These are phyloP conservation scores for Dendroctonus valens DNA, from an alignment of 1,140 invertebrate genomes.

Conservation along the genomic window DNA sequence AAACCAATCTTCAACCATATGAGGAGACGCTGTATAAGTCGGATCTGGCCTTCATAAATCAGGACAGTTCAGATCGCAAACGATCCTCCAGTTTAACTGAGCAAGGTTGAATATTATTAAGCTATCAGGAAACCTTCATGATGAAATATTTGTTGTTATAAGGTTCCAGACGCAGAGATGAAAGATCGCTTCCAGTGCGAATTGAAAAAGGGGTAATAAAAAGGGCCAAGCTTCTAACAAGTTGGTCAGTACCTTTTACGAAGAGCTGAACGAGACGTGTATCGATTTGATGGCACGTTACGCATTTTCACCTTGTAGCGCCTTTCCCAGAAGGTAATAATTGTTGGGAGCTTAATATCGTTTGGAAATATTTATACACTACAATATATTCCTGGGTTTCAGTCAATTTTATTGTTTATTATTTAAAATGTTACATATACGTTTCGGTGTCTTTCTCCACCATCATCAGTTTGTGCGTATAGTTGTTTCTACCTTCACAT, in stretches of 20 bases:
- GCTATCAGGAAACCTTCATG: too few species aligned
- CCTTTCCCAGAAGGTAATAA: slow-evolving; percentile 74
- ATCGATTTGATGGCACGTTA: slow-evolving; percentile 90
- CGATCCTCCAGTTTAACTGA: slow-evolving; percentile 82
- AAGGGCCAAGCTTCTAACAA: slow-evolving; percentile 40
- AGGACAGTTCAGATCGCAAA: slow-evolving; percentile 83
- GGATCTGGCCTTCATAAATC: slow-evolving; percentile 63
- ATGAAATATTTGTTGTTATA: background rate
- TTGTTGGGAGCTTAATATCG: slow-evolving; percentile 43
- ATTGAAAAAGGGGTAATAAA: slow-evolving; percentile 24
- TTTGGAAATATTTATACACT: too few species aligned
- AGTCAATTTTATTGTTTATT: too few species aligned
- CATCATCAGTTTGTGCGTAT: too few species aligned
- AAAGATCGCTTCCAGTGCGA: slow-evolving; percentile 27
- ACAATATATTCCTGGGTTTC: too few species aligned
- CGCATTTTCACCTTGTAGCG: slow-evolving; percentile 84
- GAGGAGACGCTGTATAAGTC: slow-evolving; percentile 66
- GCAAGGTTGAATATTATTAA: slow-evolving; percentile 51
- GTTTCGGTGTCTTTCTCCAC: too few species aligned
- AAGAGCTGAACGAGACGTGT: slow-evolving; percentile 92
- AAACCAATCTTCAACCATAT: slow-evolving; percentile 80
- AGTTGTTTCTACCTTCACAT: too few species aligned
- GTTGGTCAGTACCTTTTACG: slow-evolving; percentile 75
- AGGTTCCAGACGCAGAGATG: slow-evolving; percentile 36
- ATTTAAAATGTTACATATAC: too few species aligned